Base-by-base conservation (phyloP, 2,888 invertebrate genomes). In the Smittia aterrima region DNA sequence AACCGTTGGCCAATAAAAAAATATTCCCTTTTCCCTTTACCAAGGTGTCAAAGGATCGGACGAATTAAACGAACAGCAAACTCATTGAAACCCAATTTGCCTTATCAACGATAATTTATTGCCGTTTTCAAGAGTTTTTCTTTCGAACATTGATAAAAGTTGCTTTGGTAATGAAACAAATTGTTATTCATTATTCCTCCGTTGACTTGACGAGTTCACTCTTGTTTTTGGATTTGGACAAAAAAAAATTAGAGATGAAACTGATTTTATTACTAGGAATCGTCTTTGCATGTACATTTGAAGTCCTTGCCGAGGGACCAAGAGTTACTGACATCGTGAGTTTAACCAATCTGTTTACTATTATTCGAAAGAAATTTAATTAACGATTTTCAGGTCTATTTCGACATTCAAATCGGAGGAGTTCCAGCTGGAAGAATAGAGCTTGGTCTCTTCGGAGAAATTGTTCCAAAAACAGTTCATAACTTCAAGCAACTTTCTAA, bases 371-470 rank as follows among this genome's bases (percentile, higher is more conserved):
- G 4, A 47, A 47, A 47, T 47, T 4, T 47, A 13, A 13, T 38
- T 4, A 47, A 47, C 13, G 47, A 47, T 7, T n/a, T n/a, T n/a
- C 81, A 96, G 96, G 96, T 96, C 72, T 92, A 86, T 85, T 97
- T 98, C 84, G 92, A 93, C 77, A 90, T 98, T 40, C 86, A 85
- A 76, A 89, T 94, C 78, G 96, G 93, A 22, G 91, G 87, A 22
- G 86, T 90, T 75, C 76, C 83, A 0, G 83, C 84, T 11, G 93
- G 92, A 38, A 85, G 88, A 24, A 83, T 95, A 77, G 90, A 89
- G 76, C 92, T 98, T 80, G 97, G 97, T 53, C 85, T 98, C 9
- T 98, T 98, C 81, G 96, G 97, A 11, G 92, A 92, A 80, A 96
- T 96, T 54, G 96, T 96, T 0, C 96, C 96, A 0, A 95, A 90